phyloP scores from a whole-genome alignment of 2,888 invertebrate species.

The Eumacrocentrus americanus region DNA sequence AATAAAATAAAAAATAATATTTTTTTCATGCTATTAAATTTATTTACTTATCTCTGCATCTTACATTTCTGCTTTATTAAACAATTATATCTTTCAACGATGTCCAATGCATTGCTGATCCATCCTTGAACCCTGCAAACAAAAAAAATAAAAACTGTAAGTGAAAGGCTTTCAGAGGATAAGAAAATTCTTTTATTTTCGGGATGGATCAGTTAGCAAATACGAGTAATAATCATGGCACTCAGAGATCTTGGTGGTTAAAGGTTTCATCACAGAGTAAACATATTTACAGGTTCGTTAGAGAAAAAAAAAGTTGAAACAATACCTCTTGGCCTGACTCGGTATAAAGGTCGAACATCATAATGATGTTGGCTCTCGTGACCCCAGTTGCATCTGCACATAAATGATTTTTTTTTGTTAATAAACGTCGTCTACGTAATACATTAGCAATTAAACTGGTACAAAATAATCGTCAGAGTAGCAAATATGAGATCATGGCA shows the following conservation, averaged over 20 bases:
- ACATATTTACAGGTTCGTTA: background rate
- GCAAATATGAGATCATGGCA: constrained; percentile 33
- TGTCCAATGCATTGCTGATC: background rate
- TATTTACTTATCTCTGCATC: too few species aligned
- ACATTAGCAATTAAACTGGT: background rate
- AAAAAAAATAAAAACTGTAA: background rate
- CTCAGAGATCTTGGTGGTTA: constrained; percentile 37
- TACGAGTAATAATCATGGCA: constrained; percentile 32
- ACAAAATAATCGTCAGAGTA: background rate
- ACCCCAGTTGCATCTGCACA: background rate
- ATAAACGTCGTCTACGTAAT: background rate
- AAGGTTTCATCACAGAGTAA: background rate
- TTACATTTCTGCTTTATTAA: too few species aligned
- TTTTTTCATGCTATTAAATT: too few species aligned
- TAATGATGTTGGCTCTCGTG: background rate
- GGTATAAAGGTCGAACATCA: background rate
- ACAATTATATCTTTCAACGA: background rate
- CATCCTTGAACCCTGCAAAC: background rate
- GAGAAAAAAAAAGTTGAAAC: background rate
- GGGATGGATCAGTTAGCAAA: background rate
- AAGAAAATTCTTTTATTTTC: background rate
- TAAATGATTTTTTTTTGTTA: constrained; percentile 1
- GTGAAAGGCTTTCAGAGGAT: too few species aligned
- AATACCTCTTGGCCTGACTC: background rate
- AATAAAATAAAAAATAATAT: too few species aligned